phyloP scores from a whole-genome alignment of 1,140 invertebrate genomes.

The Trachymyrmex cornetzi region DNA sequence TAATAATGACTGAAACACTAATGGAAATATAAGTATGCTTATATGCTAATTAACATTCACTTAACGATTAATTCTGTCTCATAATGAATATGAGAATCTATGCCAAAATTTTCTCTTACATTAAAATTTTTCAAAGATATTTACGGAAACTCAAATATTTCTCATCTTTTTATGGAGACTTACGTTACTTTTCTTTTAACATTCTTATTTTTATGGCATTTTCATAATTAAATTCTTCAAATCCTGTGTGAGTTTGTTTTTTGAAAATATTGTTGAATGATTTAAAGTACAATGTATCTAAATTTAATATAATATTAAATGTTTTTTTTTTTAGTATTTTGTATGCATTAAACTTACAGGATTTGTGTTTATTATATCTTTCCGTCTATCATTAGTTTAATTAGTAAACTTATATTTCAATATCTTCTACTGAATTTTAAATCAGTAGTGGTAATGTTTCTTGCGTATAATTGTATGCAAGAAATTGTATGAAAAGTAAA shows the following conservation, averaged over 20 bases:
- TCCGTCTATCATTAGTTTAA: constrained; percentile 21
- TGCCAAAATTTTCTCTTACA: neutral
- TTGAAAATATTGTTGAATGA: constrained; percentile 15
- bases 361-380: constrained; percentile 40
- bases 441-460: constrained; percentile 12
- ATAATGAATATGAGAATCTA: neutral
- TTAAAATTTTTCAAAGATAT: constrained; percentile 13
- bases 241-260: neutral
- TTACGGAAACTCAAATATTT: neutral
- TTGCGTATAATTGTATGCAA: constrained; percentile 18
- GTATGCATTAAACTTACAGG: neutral
- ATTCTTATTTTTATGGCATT: neutral
- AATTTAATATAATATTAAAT: constrained; percentile 21
- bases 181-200: constrained; percentile 24
- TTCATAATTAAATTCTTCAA: constrained; percentile 6
- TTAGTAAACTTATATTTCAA: constrained; percentile 2
- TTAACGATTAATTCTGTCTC: neutral
- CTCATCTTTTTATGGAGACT: neutral
- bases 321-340: neutral
- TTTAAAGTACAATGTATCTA: constrained; percentile 22
- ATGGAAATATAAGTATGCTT: constrained; percentile 58
- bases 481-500: neutral
- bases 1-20: constrained; percentile 48
- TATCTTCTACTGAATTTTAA: neutral
- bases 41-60: constrained; percentile 43